These are phyloP conservation scores for Garra rufa DNA, from an alignment of 2,113 vertebrate genomes.

Conservation along the genomic window DNA sequence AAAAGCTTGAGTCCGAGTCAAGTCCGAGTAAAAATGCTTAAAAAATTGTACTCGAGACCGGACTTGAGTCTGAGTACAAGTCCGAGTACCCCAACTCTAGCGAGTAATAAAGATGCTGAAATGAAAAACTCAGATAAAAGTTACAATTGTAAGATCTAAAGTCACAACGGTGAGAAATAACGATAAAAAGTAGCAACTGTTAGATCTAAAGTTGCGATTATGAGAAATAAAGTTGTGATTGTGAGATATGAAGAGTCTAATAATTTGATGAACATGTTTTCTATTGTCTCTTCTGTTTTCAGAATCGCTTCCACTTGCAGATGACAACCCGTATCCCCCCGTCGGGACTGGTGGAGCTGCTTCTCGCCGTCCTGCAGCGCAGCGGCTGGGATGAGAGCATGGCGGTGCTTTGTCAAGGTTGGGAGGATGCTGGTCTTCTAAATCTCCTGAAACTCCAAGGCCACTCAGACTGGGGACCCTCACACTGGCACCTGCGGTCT, in stretches of 20 bases:
- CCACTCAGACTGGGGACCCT: constrained; percentile 63
- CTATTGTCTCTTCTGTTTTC: constrained; percentile 34
- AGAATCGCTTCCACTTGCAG: constrained; percentile 90
- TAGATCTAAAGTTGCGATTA: too few species aligned
- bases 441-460: constrained; percentile 67
- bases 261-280: neutral
- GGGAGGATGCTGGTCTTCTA: constrained; percentile 74
- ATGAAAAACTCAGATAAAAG: too few species aligned
- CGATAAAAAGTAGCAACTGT: too few species aligned
- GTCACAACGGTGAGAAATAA: too few species aligned
- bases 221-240: neutral
- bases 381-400: constrained; percentile 80
- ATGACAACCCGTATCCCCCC: constrained; percentile 81
- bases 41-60: too few species aligned
- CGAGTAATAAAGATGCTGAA: too few species aligned
- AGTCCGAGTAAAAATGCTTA: too few species aligned
- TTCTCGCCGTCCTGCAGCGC: constrained; percentile 76
- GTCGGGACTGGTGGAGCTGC: constrained; percentile 78
- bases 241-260: neutral
- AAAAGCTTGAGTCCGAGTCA: too few species aligned
- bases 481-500: constrained; percentile 69
- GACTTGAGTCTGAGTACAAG: too few species aligned
- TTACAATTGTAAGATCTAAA: too few species aligned
- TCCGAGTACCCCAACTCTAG: too few species aligned
- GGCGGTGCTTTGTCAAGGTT: constrained; percentile 81